These are phyloP conservation scores for Brenthis hecate DNA, from an alignment of 2,888 invertebrate genomes.

Conservation along the genomic window DNA sequence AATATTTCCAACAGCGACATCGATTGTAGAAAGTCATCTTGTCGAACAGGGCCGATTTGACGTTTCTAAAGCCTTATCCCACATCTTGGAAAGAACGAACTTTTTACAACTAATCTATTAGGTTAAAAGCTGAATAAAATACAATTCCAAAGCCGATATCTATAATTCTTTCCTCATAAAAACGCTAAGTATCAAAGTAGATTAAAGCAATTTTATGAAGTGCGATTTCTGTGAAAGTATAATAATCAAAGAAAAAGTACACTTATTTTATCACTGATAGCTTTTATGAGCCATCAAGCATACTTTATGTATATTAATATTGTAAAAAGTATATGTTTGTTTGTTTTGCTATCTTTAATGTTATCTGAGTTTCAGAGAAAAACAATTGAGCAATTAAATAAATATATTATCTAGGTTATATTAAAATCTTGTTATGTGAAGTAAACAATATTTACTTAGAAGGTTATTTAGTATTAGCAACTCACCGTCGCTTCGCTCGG, in stretches of 20 bases:
- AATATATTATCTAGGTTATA: neutral
- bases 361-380: neutral
- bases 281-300: conserved; percentile 37
- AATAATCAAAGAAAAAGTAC: conserved; percentile 31
- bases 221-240: conserved; percentile 24
- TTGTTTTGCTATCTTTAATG: neutral
- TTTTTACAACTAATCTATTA: neutral
- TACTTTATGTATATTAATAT: conserved; percentile 39
- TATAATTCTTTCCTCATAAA: conserved; percentile 1
- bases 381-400: no score
- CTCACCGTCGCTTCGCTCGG: no score
- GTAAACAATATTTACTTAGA: no score
- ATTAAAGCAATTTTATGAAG: conserved; percentile 31
- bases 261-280: conserved; percentile 34
- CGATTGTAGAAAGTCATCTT: no score
- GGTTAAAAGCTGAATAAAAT: neutral
- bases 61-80: no score
- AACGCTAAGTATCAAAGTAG: conserved; percentile 2
- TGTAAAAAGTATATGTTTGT: conserved; percentile 1
- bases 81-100: no score
- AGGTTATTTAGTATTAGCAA: no score
- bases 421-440: neutral
- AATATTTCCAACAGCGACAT: no score
- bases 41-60: no score
- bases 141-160: neutral